phyloP scores from a whole-genome alignment of 2,888 invertebrate genomes.

The Pocota personata region DNA sequence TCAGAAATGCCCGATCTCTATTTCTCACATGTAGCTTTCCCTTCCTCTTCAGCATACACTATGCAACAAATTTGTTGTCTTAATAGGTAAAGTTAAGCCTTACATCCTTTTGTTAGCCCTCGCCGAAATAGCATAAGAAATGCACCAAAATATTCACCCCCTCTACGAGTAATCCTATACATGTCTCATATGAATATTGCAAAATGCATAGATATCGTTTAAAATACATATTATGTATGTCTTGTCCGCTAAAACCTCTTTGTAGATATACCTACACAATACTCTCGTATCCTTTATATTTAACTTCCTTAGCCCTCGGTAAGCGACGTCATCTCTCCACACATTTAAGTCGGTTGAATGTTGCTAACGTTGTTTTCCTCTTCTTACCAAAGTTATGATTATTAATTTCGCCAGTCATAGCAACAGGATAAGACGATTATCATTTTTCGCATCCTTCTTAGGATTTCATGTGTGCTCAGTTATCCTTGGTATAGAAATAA shows the following conservation, averaged over 20 bases:
- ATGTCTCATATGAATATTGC: neutral
- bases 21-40: too few species aligned
- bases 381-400: conserved; percentile 58
- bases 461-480: conserved; percentile 49
- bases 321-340: neutral
- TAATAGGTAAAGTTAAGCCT: too few species aligned
- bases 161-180: neutral
- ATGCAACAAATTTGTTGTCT: too few species aligned
- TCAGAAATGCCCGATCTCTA: too few species aligned
- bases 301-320: neutral
- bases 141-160: neutral
- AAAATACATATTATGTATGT: neutral
- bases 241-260: neutral
- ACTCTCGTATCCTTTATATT: neutral
- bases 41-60: too few species aligned
- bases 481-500: conserved; percentile 36
- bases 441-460: conserved; percentile 67
- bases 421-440: conserved; percentile 74
- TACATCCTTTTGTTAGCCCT: neutral
- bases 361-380: conserved; percentile 10
- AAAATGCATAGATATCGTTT: neutral
- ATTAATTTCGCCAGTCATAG: conserved; percentile 69
- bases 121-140: neutral
- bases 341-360: neutral
- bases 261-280: neutral